Base-by-base conservation (phyloP, 30 jellyfish, hydroid and myxozoan species). In the Aurelia sp. region DNA sequence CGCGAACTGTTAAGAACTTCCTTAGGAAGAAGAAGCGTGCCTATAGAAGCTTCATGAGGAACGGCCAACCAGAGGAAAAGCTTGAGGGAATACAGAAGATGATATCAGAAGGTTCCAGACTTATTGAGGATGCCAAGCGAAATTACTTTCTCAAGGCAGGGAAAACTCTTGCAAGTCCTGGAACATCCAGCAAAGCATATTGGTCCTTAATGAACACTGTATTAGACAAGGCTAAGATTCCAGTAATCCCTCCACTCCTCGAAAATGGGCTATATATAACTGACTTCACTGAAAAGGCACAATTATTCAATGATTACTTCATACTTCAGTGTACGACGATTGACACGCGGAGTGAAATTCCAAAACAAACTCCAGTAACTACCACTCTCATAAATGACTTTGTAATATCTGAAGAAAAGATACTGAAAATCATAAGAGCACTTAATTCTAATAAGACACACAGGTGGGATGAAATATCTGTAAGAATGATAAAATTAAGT, bases 251-350 rank as follows among this genome's bases (percentile, higher is more conserved):
- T 64, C 88, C 92, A 41, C 87, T 88, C 50, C 83, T 59, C 27
- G 91, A 78, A 62, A 81, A 78, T 65, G 89, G 89, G 50, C 44
- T 78, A 18, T 71, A 78, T 79, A 71, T 88, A 61, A 88, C 96
- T 50, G 96, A 88, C 47, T 71, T 88, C 60, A 57, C 84, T 27
- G 92, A 88, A 80, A 88, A 88, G 77, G 96, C 92, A 44, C 78
- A 79, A 67, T 17, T 78, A 44, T 79, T 87, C 55, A 88, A 78
- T 70, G 83, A 73, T 64, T 88, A 75, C 66, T 79, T 88, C 81
- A 74, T 81, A 18, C 87, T 66, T 60, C 96, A 88, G 73, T 88
- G 92, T 62, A 63, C 83, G 78, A 72, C 89, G 40, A 70, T 88
- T 40, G 92, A 88, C 65, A 78, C 87, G 48, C 84, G 87, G 31